Evolutionary conservation across 2,888 invertebrate species (phyloP), one percentile per base, ranked within the genome.

Genomic region (Melanostoma scalare): DNA sequence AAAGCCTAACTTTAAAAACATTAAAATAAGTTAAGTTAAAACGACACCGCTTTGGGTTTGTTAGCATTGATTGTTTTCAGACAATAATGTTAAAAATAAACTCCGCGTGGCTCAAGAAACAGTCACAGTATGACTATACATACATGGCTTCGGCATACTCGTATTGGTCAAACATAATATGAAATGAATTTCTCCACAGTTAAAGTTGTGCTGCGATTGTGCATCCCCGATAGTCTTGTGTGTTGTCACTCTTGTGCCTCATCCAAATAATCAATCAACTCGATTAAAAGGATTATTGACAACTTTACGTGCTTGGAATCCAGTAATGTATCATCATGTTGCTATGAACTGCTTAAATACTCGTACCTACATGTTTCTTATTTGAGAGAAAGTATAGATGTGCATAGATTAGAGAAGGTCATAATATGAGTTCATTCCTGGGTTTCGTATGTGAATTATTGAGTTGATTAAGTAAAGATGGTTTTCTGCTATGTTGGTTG

Each of bases 221-320:
- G 8, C 50, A 63, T 20, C 20, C 20, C n/a, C 10, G 33, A 55
- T 38, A 48, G 65, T 61, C 38, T 31, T 46, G 20, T 36, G 63
- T 30, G 61, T 77, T 71, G 46, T 48, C 10, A 76, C 52, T 67
- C 58, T 76, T 80, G 80, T 76, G 46, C 69, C 63, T 63, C 53
- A 76, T 80, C 77, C 81, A 81, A 77, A 77, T 81, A 77, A 81
- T 81, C 81, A 81, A 72, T 81, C 81, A 58, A 60, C 67, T 71
- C 31, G 60, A 67, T 67, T 61, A 77, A 55, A 48, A 77, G 77
- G 77, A 81, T 77, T 20, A 20, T 71, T 72, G 67, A 72, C 65
- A 76, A 65, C 55, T 55, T 72, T 77, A 81, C 81, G 81, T 81
- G 81, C 67, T 38, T 67, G 40, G 81, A 65, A 81, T 81, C 42